phyloP scores from a whole-genome alignment of 2,888 invertebrate genomes.

The Scaptomyza polygonia region DNA sequence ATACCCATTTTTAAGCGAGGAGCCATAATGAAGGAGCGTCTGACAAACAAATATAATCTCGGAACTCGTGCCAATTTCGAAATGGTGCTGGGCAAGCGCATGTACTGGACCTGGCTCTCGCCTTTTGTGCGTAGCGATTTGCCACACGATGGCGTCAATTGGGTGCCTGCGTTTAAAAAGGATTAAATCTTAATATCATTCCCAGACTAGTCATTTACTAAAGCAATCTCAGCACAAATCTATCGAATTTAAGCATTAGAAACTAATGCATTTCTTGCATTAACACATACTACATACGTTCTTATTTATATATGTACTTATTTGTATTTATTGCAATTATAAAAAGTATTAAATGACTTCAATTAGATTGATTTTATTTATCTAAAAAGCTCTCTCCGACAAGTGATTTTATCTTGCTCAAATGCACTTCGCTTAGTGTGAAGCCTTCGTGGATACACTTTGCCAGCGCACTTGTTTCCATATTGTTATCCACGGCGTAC shows the following conservation, averaged over 20 bases:
- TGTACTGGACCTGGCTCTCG: slow-evolving; percentile 92
- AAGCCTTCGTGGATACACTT: slow-evolving; percentile 77
- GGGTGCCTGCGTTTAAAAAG: slow-evolving; percentile 82
- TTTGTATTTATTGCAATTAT: slow-evolving; percentile 48
- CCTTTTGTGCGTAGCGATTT: slow-evolving; percentile 91
- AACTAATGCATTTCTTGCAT: slow-evolving; percentile 44
- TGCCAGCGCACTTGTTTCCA: slow-evolving; percentile 78
- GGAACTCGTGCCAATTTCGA: slow-evolving; percentile 90
- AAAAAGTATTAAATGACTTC: slow-evolving; percentile 36
- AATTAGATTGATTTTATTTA: slow-evolving; percentile 40
- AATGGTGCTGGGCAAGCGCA: slow-evolving; percentile 91
- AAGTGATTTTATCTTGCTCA: slow-evolving; percentile 85
- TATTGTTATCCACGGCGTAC: slow-evolving; percentile 86
- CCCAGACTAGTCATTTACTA: slow-evolving; percentile 29
- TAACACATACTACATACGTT: slow-evolving; percentile 18
- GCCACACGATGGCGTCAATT: slow-evolving; percentile 90
- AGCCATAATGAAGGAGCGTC: slow-evolving; percentile 86
- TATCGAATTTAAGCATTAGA: slow-evolving; percentile 22
- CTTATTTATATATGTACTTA: slow-evolving; percentile 30
- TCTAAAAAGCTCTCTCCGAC: slow-evolving; percentile 84
- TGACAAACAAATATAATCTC: slow-evolving; percentile 87
- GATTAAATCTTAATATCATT: slow-evolving; percentile 35
- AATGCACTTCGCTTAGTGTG: slow-evolving; percentile 85
- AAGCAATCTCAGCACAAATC: slow-evolving; percentile 34
- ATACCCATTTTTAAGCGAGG: slow-evolving; percentile 89